Evolutionary conservation across 2,113 vertebrate species (phyloP), one percentile per base, ranked within the genome.

Genomic region (Pachypanchax playfairii): DNA sequence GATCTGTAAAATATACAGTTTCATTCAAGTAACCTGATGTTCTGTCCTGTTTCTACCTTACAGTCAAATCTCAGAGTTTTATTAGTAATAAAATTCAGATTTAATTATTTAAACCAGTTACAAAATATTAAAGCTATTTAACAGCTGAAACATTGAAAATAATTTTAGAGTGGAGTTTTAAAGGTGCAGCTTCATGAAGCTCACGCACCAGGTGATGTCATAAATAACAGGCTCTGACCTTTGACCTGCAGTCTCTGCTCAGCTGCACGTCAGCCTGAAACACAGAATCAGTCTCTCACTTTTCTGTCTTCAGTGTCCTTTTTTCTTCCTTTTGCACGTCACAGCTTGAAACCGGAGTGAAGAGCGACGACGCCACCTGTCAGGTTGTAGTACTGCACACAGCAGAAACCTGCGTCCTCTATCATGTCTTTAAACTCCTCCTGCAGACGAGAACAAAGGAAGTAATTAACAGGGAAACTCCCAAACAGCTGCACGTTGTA

Each of bases 1-100:
- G 91, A 90, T 94, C 91, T 97, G 91, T 95, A 93, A 94, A 93
- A 95, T 95, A 98, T 96, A 98, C 95, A 97, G 90, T 96, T 98
- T 95, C 96, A 96, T 98, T 92, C 94, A 95, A 94, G 90, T 86
- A 86, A 84, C 22, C 54, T 8, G 39, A 55, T 65, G 70, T 87
- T 48, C 63, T 47, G 59, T 84, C 36, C 64, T 88, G 58, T 12
- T 84, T 87, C 77, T n/a, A n/a, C n/a, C n/a, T n/a, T n/a, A n/a
- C n/a, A n/a, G n/a, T n/a, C n/a, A n/a, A n/a, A n/a, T n/a, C n/a
- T n/a, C n/a, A n/a, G n/a, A n/a, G 15, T 5, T 17, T 15, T 4
- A 39, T 39, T 17, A 41, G 38, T 7, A 36, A 12, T 36, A 14
- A 36, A 1, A 7, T 48, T 28, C 7, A 72, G 9, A 0, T 6